Evolutionary conservation across 1,140 invertebrate species (phyloP).

Genomic region (Lordiphosa clarofinis): DNA sequence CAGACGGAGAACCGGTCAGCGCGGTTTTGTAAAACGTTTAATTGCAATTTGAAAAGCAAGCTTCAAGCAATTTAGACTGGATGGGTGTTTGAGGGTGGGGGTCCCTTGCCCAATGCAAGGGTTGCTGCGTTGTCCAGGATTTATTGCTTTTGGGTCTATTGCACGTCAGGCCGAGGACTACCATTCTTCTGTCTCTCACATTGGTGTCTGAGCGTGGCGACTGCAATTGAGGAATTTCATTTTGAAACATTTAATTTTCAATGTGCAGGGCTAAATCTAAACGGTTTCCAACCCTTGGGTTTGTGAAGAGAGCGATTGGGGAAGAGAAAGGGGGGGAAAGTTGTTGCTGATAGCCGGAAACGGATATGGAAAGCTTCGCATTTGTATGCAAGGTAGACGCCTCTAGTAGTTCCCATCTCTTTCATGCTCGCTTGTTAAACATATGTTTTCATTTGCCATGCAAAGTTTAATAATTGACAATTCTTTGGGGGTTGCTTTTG

Average conservation of each 20-base stretch:
- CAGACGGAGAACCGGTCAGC: slow-evolving; percentile 58
- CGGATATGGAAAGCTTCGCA: slow-evolving; percentile 59
- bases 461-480: slow-evolving; percentile 77
- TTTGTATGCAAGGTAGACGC: neutral
- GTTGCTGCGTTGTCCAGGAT: slow-evolving; percentile 57
- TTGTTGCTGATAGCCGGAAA: slow-evolving; percentile 65
- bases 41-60: slow-evolving; percentile 76
- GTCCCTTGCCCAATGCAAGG: slow-evolving; percentile 44
- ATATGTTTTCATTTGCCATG: slow-evolving; percentile 77
- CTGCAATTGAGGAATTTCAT: slow-evolving; percentile 78
- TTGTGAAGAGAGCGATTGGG: neutral
- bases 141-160: slow-evolving; percentile 74
- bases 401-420: neutral
- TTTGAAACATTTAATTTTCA: slow-evolving; percentile 77
- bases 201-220: slow-evolving; percentile 61
- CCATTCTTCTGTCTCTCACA: neutral
- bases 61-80: slow-evolving; percentile 14
- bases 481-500: slow-evolving; percentile 45
- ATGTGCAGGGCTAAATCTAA: slow-evolving; percentile 48
- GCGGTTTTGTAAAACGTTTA: slow-evolving; percentile 77
- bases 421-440: slow-evolving; percentile 56
- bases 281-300: slow-evolving; percentile 34
- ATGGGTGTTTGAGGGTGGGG: neutral
- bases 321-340: slow-evolving; percentile 11
- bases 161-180: slow-evolving; percentile 13